Base-by-base conservation (phyloP, 2,888 invertebrate genomes). In the Mesochorus sp. region DNA sequence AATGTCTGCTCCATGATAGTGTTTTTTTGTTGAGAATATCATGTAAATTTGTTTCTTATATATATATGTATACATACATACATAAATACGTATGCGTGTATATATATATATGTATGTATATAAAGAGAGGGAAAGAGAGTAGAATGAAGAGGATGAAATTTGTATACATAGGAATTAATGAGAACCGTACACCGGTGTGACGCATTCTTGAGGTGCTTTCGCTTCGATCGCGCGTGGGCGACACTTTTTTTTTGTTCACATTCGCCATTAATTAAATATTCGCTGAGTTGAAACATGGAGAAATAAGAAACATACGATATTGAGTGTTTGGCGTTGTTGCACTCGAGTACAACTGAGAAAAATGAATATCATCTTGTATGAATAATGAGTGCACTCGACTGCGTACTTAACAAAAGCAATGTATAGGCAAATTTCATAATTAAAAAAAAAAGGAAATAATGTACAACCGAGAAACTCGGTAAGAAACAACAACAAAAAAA, bases 1-100 rank as follows among this genome's bases (percentile, higher is more conserved):
- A 88, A 90, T 90, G 88, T 88, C 87, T 88, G 87, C 88, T 88
- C 86, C 87, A 84, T 87, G 86, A 87, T 88, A 87, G 85, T 80
- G 86, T 86, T 88, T 88, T n/a, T 90, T 86, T 89, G 88, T 90
- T 89, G 87, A 90, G 83, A 70, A 90, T 89, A 89, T 89, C 89
- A 88, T 89, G 90, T 89, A 90, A 88, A 90, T 89, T 89, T 87
- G 89, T 85, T 86, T 84, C 83, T 80, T 87, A 86, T 81, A 85
- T 85, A 84, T 74, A 68, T 44, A 82, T 74, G 77, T 55, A 59
- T 49, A 70, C 14, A 64, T 14, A 6, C 12, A 39, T 26, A 70
- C 17, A 59, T 24, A 55, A 55, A 70, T 55, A 75, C 55, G 67
- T 59, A 67, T 55, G 71, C 55, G 67, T 59, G 64, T 31, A 78